Conservation (phyloP, 1,140 invertebrate genomes). For the Drosophila lini region DNA sequence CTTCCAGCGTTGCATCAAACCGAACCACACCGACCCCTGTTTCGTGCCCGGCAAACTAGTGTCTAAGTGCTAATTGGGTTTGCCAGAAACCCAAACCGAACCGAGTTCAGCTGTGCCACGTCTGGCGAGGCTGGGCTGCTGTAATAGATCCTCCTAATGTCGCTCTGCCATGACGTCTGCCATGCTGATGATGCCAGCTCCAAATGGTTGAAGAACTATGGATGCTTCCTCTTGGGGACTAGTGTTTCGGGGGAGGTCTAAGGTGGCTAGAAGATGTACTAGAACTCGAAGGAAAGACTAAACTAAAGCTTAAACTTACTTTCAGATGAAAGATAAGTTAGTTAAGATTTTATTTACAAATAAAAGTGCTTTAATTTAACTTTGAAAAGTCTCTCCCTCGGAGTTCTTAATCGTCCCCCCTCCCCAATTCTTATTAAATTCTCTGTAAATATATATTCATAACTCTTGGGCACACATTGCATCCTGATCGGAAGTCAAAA, state of each 20-base stretch:
- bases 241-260: not conserved
- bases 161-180: conserved; percentile 25
- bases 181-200: not conserved
- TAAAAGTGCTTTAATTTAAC: not conserved
- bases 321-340: not conserved
- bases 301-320: not conserved
- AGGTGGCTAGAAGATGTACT: not conserved
- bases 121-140: conserved; percentile 9
- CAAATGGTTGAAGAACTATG: not conserved
- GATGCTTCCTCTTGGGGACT: not conserved
- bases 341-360: no score
- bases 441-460: not conserved
- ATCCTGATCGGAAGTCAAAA: conserved; percentile 1
- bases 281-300: not conserved
- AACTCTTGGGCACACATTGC: not conserved
- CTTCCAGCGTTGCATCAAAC: conserved; percentile 61
- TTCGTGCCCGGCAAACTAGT: conserved; percentile 61
- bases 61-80: conserved; percentile 78
- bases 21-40: conserved; percentile 29
- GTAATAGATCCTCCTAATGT: conserved; percentile 40
- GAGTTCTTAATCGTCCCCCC: not conserved
- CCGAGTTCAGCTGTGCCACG: conserved; percentile 57
- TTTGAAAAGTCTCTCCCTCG: no score
- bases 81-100: conserved; percentile 41
- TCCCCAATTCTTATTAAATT: not conserved